These are phyloP conservation scores for Littorina saxatilis DNA, from an alignment of 1,140 invertebrate genomes.

Conservation along the genomic window DNA sequence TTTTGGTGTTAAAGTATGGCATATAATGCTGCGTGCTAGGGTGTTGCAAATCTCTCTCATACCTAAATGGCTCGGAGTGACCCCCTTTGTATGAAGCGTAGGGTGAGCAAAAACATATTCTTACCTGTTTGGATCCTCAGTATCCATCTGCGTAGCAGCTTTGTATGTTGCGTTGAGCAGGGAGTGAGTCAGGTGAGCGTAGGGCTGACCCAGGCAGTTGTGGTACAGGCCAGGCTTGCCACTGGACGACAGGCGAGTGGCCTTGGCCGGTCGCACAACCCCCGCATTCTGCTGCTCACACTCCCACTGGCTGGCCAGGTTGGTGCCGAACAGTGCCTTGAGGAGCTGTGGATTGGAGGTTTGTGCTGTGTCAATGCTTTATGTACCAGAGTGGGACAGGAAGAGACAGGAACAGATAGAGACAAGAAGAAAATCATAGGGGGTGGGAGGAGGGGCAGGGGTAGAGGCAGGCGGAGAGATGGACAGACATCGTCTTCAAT, in stretches of 20 bases:
- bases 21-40: no score
- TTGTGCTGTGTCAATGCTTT: no score
- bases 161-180: conserved; percentile 68
- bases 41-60: no score
- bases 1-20: no score
- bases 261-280: conserved; percentile 58
- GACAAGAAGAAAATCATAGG: no score
- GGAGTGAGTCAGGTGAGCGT: conserved; percentile 75
- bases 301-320: conserved; percentile 83
- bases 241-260: conserved; percentile 59
- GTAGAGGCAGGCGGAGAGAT: no score
- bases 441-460: no score
- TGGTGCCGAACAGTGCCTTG: conserved; percentile 89
- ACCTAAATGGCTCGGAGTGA: no score
- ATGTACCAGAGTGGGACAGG: no score
- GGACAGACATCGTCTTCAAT: no score
- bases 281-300: conserved; percentile 49
- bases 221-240: conserved; percentile 75
- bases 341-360: conserved; percentile 79
- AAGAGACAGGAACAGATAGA: no score
- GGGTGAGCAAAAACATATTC: background rate
- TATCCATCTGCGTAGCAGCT: conserved; percentile 48
- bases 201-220: conserved; percentile 74
- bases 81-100: no score
- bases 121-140: conserved; percentile 33